Evolutionary conservation across 2,888 invertebrate genomes (phyloP).

Genomic region (Boloria selene): DNA sequence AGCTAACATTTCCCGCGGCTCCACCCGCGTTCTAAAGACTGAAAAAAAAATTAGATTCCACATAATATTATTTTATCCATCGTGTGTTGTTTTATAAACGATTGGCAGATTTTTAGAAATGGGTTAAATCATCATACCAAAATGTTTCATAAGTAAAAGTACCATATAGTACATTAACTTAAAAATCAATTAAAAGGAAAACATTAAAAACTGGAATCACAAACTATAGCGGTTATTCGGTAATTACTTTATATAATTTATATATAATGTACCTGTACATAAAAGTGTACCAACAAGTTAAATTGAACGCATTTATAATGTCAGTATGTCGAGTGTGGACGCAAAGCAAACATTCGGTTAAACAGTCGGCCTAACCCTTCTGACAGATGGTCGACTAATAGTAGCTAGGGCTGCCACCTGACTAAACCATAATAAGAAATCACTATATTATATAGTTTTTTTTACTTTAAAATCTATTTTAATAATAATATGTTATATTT

Average conservation of each 20-base stretch:
- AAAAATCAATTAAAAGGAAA: no score
- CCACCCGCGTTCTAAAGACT: no score
- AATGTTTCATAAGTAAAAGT: no score
- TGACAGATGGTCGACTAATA: constrained; percentile 39
- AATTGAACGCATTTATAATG: constrained; percentile 30
- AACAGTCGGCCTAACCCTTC: constrained; percentile 38
- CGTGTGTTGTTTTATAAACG: no score
- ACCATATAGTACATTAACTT: no score
- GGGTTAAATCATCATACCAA: no score
- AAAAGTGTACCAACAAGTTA: constrained; percentile 6
- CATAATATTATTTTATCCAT: no score
- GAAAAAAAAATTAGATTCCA: no score
- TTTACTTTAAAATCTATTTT: neutral
- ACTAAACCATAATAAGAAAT: neutral
- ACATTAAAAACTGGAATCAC: no score
- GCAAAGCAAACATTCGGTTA: constrained; percentile 36
- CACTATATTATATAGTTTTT: constrained; percentile 2
- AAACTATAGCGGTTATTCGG: no score
- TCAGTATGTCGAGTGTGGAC: constrained; percentile 38
- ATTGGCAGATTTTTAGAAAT: no score
- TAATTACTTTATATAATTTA: neutral
- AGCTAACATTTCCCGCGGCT: no score
- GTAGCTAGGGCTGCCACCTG: constrained; percentile 30
- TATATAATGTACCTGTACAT: neutral
- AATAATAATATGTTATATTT: neutral